Base-by-base conservation (phyloP, 2,888 invertebrate species). In the Plebejus melissa region DNA sequence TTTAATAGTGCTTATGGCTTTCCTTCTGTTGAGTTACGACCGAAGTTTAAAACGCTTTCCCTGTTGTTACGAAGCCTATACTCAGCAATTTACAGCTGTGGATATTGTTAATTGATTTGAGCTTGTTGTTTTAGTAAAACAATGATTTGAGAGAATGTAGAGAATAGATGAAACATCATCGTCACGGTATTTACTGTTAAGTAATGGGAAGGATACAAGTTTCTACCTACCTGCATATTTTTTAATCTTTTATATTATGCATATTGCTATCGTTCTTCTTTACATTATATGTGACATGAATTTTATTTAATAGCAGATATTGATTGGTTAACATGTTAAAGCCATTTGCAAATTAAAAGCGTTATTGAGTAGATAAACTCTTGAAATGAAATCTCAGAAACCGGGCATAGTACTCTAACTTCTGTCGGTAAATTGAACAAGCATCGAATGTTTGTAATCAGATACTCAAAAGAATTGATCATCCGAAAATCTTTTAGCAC, bases 401-500 rank as follows among this genome's bases (percentile, higher is more conserved):
- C 3, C 50, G 0, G 54, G 16, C 16, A 46, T 0, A 3, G 46
- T 58, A 58, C 7, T 65, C 32, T 65, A 28, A 60, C 60, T 13
- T 65, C 60, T 28, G 60, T 41, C 41, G 70, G 70, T 46, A 22
- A 76, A 82, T 82, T 65, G 11, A 65, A 28, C n/a, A 1, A 5
- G 13, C 6, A 65, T 65, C 36, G 65, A 65, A 65, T 36, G 65
- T 82, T 78, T 80, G 90, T 88, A 90, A 89, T 81, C 79, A 80
- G 88, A 89, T 86, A 85, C 79, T 32, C 6, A 7, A 54, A 32
- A 72, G 28, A 72, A 54, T 54, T 50, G 71, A 50, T 71, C 71
- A 32, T 32, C 41, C 38, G n/a, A 41, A 70, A 38, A 70, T 86
- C 85, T 88, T 88, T 88, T 86, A 83, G 82, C 82, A 83, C 85